Base-by-base conservation (phyloP, 1,140 invertebrate genomes). In the Oncopeltus fasciatus region DNA sequence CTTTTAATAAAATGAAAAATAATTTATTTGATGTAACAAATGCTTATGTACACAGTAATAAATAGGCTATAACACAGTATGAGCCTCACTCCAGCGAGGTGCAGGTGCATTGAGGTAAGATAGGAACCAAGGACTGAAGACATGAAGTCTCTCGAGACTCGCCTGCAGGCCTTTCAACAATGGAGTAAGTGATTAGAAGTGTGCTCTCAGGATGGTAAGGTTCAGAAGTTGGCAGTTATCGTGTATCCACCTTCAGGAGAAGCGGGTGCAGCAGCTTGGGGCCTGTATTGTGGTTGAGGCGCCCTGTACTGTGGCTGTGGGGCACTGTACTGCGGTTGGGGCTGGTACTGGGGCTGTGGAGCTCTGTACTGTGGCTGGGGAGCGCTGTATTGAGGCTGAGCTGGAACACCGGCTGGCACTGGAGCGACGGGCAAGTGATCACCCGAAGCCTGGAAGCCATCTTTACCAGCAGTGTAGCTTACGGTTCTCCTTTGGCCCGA, bases 401-500 rank as follows among this genome's bases (percentile, higher is more conserved):
- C 38, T 1, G 53, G 24, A 47, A 27, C 44, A 27, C 31, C 77
- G 68, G 80, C 76, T 3, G 57, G 44, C 12, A 29, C 61, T 4
- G 61, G 61, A 44, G 85, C 81, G 51, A 80, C 77, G 0, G 85
- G 88, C 68, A 91, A 81, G 70, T 88, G 86, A 70, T 90, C 88
- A 38, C 88, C 88, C 26, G 77, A 77, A 1, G 87, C 85, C 75
- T 76, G 75, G 73, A 82, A 86, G 64, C 84, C 90, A 71, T 90
- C 82, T 72, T 90, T 89, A 65, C 89, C 90, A 29, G 90, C 90
- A 0, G 88, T 86, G 72, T 92, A 93, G 31, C 81, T 81, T 64
- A 92, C 83, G 1, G 86, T 89, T 65, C 87, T 81, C 66, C 83
- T 80, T 71, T 90, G 83, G 12, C 89, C 89, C 21, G 77, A 83